Evolutionary conservation across 2,797 vertebrate genomes (phyloP).

Genomic region (Sarcoramphus papa): DNA sequence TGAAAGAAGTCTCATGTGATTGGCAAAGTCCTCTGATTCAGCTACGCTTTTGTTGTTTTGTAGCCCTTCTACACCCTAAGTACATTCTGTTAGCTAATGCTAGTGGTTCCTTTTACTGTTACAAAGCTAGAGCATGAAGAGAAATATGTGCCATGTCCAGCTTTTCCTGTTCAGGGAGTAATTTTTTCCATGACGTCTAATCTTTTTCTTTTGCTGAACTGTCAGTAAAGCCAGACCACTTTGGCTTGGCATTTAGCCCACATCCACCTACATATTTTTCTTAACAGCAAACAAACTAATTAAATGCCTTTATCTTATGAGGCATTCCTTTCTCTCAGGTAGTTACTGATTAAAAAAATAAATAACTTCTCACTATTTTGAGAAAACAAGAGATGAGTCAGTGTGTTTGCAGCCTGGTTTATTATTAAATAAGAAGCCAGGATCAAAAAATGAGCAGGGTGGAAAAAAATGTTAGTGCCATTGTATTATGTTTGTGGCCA

Average conservation of each 20-base stretch:
- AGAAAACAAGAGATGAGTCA: conserved; percentile 63
- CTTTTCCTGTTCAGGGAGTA: conserved; percentile 60
- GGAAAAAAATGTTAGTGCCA: conserved; percentile 3
- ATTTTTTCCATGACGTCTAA: conserved; percentile 63
- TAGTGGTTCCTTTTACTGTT: conserved; percentile 66
- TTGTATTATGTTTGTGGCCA: neutral
- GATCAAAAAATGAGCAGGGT: conserved; percentile 15
- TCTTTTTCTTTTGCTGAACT: conserved; percentile 62
- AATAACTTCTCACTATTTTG: conserved; percentile 62
- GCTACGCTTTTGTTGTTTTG: neutral
- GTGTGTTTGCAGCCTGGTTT: conserved; percentile 29
- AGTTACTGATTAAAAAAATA: conserved; percentile 61
- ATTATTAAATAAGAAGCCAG: conserved; percentile 52
- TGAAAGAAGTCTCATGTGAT: neutral
- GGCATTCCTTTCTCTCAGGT: conserved; percentile 60
- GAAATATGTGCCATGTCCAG: conserved; percentile 52
- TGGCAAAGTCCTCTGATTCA: neutral
- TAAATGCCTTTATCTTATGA: conserved; percentile 61
- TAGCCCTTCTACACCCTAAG: neutral
- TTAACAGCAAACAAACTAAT: conserved; percentile 67
- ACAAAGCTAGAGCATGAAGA: conserved; percentile 23
- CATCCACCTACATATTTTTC: conserved; percentile 57
- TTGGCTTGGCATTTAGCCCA: conserved; percentile 43
- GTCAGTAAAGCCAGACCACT: conserved; percentile 63
- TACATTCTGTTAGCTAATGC: conserved; percentile 7